Base-by-base conservation (phyloP, 2,113 vertebrate species). In the Labrus mixtus region DNA sequence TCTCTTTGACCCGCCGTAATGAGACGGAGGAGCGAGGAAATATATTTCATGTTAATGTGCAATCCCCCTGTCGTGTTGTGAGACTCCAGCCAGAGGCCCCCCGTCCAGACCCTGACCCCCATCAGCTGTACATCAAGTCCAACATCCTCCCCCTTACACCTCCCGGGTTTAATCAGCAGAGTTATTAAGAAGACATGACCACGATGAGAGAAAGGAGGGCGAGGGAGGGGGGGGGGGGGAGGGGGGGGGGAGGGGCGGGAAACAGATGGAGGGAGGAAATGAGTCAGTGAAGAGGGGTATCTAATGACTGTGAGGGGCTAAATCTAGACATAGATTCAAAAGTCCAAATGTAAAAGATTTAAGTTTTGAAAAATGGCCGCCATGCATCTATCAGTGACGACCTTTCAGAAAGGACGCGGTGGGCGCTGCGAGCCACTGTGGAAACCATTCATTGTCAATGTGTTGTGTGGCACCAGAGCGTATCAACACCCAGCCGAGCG, bases 1-100 rank as follows among this genome's bases (percentile, higher is more conserved):
- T 80, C 71, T 69, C 76, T 84, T 76, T 86, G 85, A 90, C 87
- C 83, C 8, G 66, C 67, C 19, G 57, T 74, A 84, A 89, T 73
- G 83, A 86, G 82, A 82, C 3, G 4, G 59, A 78, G 58, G 50
- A 76, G 16, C 50, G 60, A 72, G 75, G 25, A 82, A 76, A 84
- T 78, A 65, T 78, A 87, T 83, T 78, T 86, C 79, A 62, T 2
- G 12, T 51, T 84, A 78, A 89, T 89, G 80, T 79, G 71, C 65
- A 72, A 51, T 62, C 56, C 69, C 51, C 60, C 50, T 23, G 50
- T 77, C 78, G 73, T 64, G 74, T 79, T 76, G 75, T 53, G 87
- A 79, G 75, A 68, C 57, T 6, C 1, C 51, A 60, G 59, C 76
- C 64, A 0, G 23, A 29, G 46, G 29, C 58, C 48, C 55, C 17